Percentiles rank a stretch among this genome's conserved stretches.
phyloP scores from a whole-genome alignment of 2,888 invertebrate species.

The Pharmacophagus antenor region DNA sequence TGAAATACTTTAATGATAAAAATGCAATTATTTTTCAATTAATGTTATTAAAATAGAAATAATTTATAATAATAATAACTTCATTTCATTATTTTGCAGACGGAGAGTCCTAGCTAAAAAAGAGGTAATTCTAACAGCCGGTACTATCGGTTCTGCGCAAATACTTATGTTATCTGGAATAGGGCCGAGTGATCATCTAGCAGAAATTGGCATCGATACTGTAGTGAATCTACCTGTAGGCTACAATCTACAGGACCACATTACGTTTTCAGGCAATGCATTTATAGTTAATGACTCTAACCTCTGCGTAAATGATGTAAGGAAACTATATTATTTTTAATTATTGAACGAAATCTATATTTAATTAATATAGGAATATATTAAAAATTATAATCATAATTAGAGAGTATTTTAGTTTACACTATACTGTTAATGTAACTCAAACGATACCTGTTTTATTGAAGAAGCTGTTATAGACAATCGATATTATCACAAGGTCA shows the following conservation, averaged over 20 bases:
- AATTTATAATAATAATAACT: neutral
- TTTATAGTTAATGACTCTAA: slow-evolving; percentile 85
- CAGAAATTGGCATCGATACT: slow-evolving; percentile 80
- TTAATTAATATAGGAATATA: too few relatives aligned
- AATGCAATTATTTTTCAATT: too few relatives aligned
- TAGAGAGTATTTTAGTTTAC: too few relatives aligned
- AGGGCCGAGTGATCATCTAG: slow-evolving; percentile 84
- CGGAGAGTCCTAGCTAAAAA: slow-evolving; percentile 79
- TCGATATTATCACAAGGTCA: too few relatives aligned
- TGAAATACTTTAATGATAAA: too few relatives aligned
- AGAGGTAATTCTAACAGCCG: slow-evolving; percentile 90
- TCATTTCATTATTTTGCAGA: slow-evolving; percentile 41
- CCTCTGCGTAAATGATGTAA: slow-evolving; percentile 84
- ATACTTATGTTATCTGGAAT: slow-evolving; percentile 92
- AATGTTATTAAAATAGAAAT: neutral
- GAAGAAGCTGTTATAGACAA: too few relatives aligned
- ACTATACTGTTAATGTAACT: too few relatives aligned
- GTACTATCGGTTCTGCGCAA: slow-evolving; percentile 92
- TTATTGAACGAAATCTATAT: neutral
- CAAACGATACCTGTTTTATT: too few relatives aligned
- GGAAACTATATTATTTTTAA: slow-evolving; percentile 33
- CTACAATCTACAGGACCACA: slow-evolving; percentile 90
- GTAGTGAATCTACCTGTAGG: slow-evolving; percentile 88
- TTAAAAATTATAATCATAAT: too few relatives aligned
- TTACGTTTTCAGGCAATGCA: slow-evolving; percentile 86